Percentiles rank a stretch among this genome's conserved stretches.
phyloP scores from a whole-genome alignment of 2,888 invertebrate species.

The Caenorhabditis japonica region DNA sequence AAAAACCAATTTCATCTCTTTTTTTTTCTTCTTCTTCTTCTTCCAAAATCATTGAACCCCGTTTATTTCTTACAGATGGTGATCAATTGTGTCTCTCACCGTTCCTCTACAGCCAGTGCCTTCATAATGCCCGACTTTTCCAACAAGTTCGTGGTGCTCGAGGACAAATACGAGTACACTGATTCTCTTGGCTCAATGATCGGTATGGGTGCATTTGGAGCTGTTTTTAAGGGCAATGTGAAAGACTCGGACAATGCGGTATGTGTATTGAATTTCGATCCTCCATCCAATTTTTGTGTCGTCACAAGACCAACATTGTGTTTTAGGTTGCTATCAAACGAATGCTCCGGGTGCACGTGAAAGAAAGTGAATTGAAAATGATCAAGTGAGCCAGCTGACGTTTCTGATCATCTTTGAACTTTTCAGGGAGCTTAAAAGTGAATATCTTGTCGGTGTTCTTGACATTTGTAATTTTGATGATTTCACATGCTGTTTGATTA shows the following conservation, averaged over 20 bases:
- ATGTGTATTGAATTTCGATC: constrained; percentile 29
- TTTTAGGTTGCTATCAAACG: constrained; percentile 74
- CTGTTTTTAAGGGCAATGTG: constrained; percentile 68
- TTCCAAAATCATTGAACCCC: no score
- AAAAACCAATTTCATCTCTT: no score
- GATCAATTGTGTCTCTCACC: constrained; percentile 46
- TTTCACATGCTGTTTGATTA: constrained; percentile 68
- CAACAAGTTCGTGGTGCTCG: constrained; percentile 29
- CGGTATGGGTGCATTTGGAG: constrained; percentile 74
- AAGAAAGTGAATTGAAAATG: constrained; percentile 70
- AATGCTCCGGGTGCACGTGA: constrained; percentile 69
- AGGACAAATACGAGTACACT: constrained; percentile 62
- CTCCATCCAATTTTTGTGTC: no score
- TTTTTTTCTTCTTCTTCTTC: constrained; percentile 1
- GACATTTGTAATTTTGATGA: constrained; percentile 71
- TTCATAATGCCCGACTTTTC: constrained; percentile 50
- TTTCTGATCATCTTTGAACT: not conserved
- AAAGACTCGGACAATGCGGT: constrained; percentile 31
- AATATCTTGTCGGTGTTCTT: constrained; percentile 69
- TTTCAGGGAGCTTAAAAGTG: constrained; percentile 60
- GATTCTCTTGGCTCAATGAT: constrained; percentile 68
- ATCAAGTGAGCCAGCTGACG: constrained; percentile 55
- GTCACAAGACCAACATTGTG: no score
- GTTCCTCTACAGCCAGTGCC: constrained; percentile 44
- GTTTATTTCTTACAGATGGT: constrained; percentile 44